Conservation (phyloP, 2,888 invertebrate genomes). For the Pollenia amentaria region DNA sequence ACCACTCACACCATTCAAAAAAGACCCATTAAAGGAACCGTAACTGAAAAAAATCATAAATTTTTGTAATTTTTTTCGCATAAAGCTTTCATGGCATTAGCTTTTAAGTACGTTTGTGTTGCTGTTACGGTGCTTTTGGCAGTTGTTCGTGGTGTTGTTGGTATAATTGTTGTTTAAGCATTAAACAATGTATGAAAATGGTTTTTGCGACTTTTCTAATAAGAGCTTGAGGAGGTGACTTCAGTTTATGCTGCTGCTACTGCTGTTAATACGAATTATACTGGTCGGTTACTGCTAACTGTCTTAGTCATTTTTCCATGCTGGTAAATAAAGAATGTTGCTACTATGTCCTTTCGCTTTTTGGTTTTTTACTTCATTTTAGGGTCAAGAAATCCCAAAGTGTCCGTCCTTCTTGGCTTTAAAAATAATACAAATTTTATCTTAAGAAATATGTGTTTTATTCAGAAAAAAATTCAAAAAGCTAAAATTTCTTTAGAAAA, state of each 20-base stretch:
- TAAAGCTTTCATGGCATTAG: constrained; percentile 63
- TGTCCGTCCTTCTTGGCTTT: no score
- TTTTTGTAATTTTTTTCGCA: constrained; percentile 66
- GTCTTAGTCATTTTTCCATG: not conserved
- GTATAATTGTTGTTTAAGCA: constrained; percentile 6
- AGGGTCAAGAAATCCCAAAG: no score
- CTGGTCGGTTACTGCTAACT: not conserved
- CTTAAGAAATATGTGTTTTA: no score
- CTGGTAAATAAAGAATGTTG: constrained; percentile 1
- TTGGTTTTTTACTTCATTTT: no score
- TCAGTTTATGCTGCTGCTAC: constrained; percentile 1
- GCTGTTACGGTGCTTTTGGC: not conserved
- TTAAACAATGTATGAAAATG: not conserved
- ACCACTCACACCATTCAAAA: constrained; percentile 6
- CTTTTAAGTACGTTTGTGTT: constrained; percentile 65
- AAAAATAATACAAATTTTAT: no score
- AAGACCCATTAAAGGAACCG: constrained; percentile 63
- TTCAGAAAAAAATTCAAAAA: no score
- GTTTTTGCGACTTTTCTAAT: not conserved
- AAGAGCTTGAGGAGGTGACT: not conserved
- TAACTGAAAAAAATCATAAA: constrained; percentile 71
- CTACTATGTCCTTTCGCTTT: not conserved
- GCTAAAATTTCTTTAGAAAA: no score
- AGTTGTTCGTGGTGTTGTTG: not conserved
- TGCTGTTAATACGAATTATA: not conserved